These are phyloP conservation scores for Fulmarus glacialis DNA, from an alignment of 2,113 vertebrate genomes.

Conservation along the genomic window DNA sequence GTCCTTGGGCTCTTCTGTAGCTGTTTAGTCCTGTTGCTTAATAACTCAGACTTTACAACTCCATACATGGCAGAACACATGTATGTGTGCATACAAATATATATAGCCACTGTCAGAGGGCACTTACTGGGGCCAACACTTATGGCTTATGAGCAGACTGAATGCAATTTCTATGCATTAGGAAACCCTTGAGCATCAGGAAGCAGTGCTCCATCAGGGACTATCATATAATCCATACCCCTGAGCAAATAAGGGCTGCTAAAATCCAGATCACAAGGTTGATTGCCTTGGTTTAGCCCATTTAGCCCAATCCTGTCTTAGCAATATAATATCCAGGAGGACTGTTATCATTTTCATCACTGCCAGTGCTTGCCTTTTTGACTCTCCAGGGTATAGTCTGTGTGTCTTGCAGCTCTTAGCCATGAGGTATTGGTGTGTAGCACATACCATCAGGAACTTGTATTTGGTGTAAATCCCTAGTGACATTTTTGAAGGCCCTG, in stretches of 20 bases:
- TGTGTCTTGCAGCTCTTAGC: background rate
- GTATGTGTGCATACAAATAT: background rate
- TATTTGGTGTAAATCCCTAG: background rate
- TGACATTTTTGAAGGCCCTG: background rate
- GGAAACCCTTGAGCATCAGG: background rate
- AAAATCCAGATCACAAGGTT: background rate
- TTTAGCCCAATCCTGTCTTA: background rate
- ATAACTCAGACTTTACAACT: background rate
- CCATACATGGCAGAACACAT: background rate
- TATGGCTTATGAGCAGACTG: background rate
- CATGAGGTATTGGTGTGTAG: background rate
- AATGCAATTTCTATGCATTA: background rate
- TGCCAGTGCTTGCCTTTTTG: background rate
- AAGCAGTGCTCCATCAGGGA: background rate
- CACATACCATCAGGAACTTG: accelerated
- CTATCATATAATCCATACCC: background rate
- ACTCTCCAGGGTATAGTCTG: background rate
- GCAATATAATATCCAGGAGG: background rate
- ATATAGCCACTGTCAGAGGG: background rate
- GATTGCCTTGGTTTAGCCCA: background rate
- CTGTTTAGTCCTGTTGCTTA: background rate
- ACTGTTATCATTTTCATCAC: background rate
- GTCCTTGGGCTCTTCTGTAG: background rate
- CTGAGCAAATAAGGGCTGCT: accelerated
- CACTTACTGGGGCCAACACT: background rate